phyloP scores from a whole-genome alignment of 2,888 invertebrate genomes.

The Cecidostiba fungosa region DNA sequence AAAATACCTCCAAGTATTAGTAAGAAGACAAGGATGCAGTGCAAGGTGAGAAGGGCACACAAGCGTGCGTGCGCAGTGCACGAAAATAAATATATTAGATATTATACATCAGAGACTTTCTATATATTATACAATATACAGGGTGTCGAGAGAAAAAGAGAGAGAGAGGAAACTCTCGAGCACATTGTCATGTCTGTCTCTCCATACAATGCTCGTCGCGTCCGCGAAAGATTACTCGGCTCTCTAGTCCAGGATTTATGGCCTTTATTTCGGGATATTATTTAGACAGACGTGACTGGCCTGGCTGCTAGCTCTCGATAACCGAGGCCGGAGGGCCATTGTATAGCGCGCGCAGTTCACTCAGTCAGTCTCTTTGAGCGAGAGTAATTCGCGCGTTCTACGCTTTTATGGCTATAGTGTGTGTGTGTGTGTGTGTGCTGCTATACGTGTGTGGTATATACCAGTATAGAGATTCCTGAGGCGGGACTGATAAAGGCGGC shows the following conservation, averaged over 20 bases:
- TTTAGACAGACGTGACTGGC: constrained; percentile 55
- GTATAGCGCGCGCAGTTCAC: not conserved
- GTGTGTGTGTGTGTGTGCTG: constrained; percentile 5
- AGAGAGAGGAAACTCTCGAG: no score
- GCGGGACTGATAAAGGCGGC: not conserved
- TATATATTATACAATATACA: not conserved
- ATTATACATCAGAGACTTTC: not conserved
- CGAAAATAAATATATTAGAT: not conserved
- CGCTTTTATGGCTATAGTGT: not conserved
- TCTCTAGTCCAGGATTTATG: constrained; percentile 45
- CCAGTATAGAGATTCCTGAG: not conserved
- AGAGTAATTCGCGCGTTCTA: constrained; percentile 28
- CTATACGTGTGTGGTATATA: no score
- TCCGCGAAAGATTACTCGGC: constrained; percentile 59
- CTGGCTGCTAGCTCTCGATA: constrained; percentile 41
- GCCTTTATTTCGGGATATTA: constrained; percentile 61
- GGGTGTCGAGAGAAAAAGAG: not conserved
- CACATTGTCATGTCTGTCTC: not conserved
- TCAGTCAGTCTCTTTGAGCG: constrained; percentile 18
- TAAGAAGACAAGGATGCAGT: not conserved
- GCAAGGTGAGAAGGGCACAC: not conserved
- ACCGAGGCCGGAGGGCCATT: constrained; percentile 4
- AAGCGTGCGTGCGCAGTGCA: not conserved
- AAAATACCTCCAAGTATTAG: no score
- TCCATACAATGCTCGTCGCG: constrained; percentile 42